Evolutionary conservation across 2,797 vertebrate species (phyloP).

Genomic region (Mastacembelus armatus): DNA sequence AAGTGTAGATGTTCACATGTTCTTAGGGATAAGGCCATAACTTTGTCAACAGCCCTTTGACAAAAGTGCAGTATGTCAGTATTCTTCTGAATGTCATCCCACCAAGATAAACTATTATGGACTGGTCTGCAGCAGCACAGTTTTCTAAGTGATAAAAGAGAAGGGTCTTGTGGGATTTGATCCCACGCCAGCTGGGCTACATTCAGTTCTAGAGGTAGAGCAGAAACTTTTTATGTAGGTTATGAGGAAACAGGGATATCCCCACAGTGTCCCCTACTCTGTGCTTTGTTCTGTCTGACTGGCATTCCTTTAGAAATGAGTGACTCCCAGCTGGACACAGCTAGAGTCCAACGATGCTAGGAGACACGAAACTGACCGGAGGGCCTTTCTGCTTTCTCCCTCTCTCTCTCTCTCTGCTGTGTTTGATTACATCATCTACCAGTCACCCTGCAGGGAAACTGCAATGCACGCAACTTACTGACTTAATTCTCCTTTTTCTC

Average conservation of each 20-base stretch:
- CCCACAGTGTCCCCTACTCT: constrained; percentile 18
- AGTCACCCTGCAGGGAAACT: not conserved
- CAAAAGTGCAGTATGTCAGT: too few species aligned
- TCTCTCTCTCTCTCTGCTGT: constrained; percentile 8
- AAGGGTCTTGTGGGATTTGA: not conserved
- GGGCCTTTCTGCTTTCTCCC: constrained; percentile 11
- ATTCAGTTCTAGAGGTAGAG: constrained; percentile 25
- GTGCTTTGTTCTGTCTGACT: constrained; percentile 44
- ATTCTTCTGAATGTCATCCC: too few species aligned
- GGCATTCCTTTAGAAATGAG: constrained; percentile 41
- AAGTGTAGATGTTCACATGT: too few species aligned
- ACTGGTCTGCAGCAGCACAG: constrained; percentile 2
- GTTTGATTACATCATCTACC: constrained; percentile 18
- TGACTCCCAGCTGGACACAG: constrained; percentile 40
- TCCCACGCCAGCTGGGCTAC: constrained; percentile 7
- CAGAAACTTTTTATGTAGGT: constrained; percentile 26
- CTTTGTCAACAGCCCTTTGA: too few species aligned
- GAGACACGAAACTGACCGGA: constrained; percentile 24
- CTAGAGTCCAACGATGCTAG: constrained; percentile 17
- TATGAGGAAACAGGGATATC: constrained; percentile 32
- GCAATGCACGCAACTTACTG: not conserved
- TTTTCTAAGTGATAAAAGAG: constrained; percentile 9
- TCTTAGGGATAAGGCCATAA: too few species aligned
- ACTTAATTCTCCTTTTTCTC: not conserved
- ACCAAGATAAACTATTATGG: too few species aligned